Percentiles rank a stretch among this genome's conserved stretches.
Evolutionary conservation across 2,888 invertebrate genomes (phyloP).

Genomic region (Biston stratarius): DNA sequence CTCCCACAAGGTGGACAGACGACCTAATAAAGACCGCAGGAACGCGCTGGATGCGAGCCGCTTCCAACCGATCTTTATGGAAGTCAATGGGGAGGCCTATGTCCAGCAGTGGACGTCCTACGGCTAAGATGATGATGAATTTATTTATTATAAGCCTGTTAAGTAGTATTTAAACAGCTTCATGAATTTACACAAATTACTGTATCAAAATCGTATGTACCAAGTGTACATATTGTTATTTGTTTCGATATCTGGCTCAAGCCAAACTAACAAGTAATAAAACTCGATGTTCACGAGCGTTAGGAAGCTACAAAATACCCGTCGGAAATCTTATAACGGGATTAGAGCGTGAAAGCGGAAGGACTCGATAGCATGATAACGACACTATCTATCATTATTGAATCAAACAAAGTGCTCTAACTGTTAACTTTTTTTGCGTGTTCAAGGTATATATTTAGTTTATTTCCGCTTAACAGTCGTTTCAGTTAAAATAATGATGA

Average conservation of each 20-base stretch:
- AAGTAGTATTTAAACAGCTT: not conserved
- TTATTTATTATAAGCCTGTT: no score
- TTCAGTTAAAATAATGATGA: not conserved
- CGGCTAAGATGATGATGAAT: no score
- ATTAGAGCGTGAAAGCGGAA: conserved; percentile 21
- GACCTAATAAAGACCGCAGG: no score
- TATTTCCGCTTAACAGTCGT: no score
- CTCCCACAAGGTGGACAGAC: no score
- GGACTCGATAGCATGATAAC: conserved; percentile 13
- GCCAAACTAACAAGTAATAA: conserved; percentile 2
- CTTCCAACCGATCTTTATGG: no score
- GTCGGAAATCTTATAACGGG: conserved; percentile 25
- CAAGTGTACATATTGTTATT: not conserved
- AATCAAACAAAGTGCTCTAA: conserved; percentile 1
- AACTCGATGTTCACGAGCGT: conserved; percentile 9
- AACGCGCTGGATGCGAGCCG: no score
- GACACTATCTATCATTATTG: conserved; percentile 13
- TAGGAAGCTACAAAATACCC: conserved; percentile 12
- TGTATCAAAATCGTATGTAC: not conserved
- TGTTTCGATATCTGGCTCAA: not conserved
- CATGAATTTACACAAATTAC: not conserved
- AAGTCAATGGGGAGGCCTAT: no score
- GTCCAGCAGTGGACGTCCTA: no score
- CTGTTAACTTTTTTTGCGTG: no score
- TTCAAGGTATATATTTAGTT: no score